Evolutionary conservation across 2,113 vertebrate genomes (phyloP).

Genomic region (Lagopus muta): DNA sequence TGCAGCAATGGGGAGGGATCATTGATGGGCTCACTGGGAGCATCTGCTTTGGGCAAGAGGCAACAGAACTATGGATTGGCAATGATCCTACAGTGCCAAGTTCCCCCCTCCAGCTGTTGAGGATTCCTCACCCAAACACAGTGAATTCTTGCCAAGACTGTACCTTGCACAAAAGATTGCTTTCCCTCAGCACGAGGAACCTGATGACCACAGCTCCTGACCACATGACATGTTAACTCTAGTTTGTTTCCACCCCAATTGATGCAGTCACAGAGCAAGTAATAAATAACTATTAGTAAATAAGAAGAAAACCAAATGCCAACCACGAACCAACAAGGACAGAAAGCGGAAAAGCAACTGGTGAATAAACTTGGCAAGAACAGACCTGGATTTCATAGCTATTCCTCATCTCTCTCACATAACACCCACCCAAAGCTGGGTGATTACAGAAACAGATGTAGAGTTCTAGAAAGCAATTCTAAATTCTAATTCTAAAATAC

Average conservation of each 20-base stretch:
- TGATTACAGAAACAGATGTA: slow-evolving; percentile 38
- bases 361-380: not conserved
- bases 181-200: not conserved
- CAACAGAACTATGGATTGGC: not conserved
- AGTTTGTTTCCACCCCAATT: not conserved
- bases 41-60: not conserved
- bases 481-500: not conserved
- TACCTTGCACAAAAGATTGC: not conserved
- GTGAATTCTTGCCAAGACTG: not conserved
- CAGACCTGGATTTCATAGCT: not conserved
- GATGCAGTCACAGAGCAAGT: not conserved
- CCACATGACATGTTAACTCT: not conserved
- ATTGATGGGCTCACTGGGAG: not conserved
- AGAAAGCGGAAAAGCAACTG: not conserved
- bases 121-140: not conserved
- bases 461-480: not conserved
- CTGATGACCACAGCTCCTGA: not conserved
- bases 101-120: not conserved
- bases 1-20: not conserved
- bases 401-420: not conserved
- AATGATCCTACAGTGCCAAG: not conserved
- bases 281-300: not conserved
- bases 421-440: not conserved
- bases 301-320: not conserved
- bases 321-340: not conserved